Evolutionary conservation across 1,140 invertebrate species (phyloP).

Genomic region (Papilio aristodemus): DNA sequence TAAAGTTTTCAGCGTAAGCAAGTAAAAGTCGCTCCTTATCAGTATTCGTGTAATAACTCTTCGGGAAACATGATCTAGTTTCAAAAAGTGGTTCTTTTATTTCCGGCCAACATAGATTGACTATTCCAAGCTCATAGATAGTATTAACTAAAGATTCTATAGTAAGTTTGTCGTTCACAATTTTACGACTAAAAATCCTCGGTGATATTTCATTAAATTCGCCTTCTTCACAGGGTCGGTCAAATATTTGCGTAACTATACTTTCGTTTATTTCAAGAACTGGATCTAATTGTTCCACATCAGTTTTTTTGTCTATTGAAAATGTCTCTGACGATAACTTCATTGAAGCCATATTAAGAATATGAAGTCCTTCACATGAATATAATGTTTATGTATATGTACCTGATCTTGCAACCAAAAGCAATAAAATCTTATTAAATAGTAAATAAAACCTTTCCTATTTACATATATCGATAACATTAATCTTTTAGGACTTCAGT

Average conservation of each 20-base stretch:
- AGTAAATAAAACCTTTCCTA: background rate
- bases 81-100: slow-evolving; percentile 78
- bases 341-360: slow-evolving; percentile 45
- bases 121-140: slow-evolving; percentile 70
- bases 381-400: background rate
- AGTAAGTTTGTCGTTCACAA: slow-evolving; percentile 56
- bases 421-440: background rate
- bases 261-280: slow-evolving; percentile 69
- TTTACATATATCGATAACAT: background rate
- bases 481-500: background rate
- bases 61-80: slow-evolving; percentile 82
- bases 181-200: slow-evolving; percentile 61
- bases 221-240: slow-evolving; percentile 56
- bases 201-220: slow-evolving; percentile 62
- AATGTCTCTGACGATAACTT: slow-evolving; percentile 46
- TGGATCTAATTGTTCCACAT: slow-evolving; percentile 60
- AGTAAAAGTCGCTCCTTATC: slow-evolving; percentile 89
- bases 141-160: slow-evolving; percentile 66
- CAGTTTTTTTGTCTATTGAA: slow-evolving; percentile 49
- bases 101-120: slow-evolving; percentile 75
- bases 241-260: slow-evolving; percentile 54
- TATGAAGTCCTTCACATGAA: background rate
- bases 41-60: slow-evolving; percentile 86
- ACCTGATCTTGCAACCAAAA: background rate
- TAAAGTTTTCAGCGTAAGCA: slow-evolving; percentile 90